Evolutionary conservation across 2,797 vertebrate species (phyloP).

Genomic region (Synaphobranchus kaupii): DNA sequence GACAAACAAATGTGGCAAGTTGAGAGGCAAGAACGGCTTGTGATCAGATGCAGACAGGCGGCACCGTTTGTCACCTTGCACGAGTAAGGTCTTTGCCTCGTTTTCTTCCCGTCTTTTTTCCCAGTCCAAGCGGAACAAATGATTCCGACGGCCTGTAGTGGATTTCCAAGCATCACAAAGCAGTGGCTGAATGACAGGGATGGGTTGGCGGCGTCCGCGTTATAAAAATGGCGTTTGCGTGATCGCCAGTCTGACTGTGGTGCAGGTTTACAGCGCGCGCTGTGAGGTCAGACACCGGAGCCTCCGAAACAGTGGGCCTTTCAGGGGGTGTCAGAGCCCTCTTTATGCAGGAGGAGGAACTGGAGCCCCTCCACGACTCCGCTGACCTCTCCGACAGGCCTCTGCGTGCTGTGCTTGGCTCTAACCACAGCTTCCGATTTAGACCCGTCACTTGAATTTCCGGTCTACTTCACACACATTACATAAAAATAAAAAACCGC

Average conservation of each 20-base stretch:
- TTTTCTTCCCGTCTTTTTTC: not conserved
- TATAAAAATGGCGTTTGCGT: not conserved
- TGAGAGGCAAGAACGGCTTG: not conserved
- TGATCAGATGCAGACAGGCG: not conserved
- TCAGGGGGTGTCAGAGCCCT: constrained; percentile 44
- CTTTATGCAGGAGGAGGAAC: constrained; percentile 38
- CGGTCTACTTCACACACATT: not conserved
- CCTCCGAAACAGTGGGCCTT: constrained; percentile 51
- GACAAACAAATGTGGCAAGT: not conserved
- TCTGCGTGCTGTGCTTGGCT: constrained; percentile 38
- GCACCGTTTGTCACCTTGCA: not conserved
- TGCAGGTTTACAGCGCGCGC: constrained; percentile 19
- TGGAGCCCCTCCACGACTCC: not conserved
- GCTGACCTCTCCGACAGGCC: not conserved
- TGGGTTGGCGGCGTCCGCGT: not conserved
- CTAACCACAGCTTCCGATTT: constrained; percentile 36
- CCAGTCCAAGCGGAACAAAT: not conserved
- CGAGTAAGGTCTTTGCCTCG: not conserved
- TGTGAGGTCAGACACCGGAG: constrained; percentile 42
- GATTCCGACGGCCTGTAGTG: not conserved
- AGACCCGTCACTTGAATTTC: constrained; percentile 38
- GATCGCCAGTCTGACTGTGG: not conserved
- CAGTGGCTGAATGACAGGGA: not conserved
- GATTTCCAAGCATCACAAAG: too few relatives aligned
- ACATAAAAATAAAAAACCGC: not conserved